Evolutionary conservation across 2,888 invertebrate genomes (phyloP), one percentile per base, ranked within the genome.

Genomic region (Oxycera nigricornis): DNA sequence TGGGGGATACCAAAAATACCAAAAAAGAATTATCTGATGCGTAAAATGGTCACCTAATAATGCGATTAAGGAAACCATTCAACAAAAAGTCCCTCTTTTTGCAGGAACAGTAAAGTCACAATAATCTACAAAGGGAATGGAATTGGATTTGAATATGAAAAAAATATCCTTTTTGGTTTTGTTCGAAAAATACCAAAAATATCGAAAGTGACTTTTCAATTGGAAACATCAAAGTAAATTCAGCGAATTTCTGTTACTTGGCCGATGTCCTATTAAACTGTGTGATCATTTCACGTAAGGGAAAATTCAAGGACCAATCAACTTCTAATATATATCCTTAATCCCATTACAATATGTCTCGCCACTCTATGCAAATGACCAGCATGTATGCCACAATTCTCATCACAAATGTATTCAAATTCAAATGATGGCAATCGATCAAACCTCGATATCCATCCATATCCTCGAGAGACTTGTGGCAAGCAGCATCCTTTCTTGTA

Each of bases 31-130:
- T 46, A 68, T 46, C 14, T 50, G 67, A 68, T 50, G 67, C 67
- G 67, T 68, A 30, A 68, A 68, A 68, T 68, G 67, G 67, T 68
- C 67, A 50, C 67, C 67, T 68, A 24, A 46, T 68, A 68, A 46
- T 68, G 67, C 67, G 67, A 68, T 68, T 68, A 68, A 68, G 24
- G 67, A 61, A 31, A 61, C 17, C 28, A 59, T n/a, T 14, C 31
- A 20, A 61, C 59, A 28, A 30, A n/a, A 11, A n/a, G 50, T 28
- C 31, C 31, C 14, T 3, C 11, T 61, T 31, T 17, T 59, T 59
- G 61, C 46, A 17, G 20, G 31, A 31, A n/a, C n/a, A 26, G 26
- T 14, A 57, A 11, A 26, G 17, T 57, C 46, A 2, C 46, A 46
- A 14, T 57, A 14, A 4, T 28, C 24, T 57, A 28, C 6, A n/a